Percentiles rank a stretch among this genome's conserved stretches.
Evolutionary conservation across 2,113 vertebrate genomes (phyloP).

Genomic region (Beaufortia kweichowensis): DNA sequence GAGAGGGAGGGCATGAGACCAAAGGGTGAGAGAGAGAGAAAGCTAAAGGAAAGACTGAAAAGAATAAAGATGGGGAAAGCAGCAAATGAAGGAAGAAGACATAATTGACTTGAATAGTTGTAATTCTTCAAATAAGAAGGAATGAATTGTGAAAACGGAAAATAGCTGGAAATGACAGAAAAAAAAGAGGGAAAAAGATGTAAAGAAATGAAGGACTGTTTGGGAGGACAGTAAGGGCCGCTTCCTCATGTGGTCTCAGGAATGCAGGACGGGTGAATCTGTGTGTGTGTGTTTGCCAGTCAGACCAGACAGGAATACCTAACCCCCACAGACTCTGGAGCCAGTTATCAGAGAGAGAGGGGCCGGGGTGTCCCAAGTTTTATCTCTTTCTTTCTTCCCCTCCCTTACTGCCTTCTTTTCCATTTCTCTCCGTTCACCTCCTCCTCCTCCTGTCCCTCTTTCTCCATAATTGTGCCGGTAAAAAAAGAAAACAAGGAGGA

Average conservation of each 20-base stretch:
- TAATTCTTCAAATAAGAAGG: slow-evolving; percentile 14
- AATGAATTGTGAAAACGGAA: slow-evolving; percentile 27
- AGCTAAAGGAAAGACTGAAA: slow-evolving; percentile 23
- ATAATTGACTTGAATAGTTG: slow-evolving; percentile 19
- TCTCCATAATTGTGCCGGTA: slow-evolving; percentile 40
- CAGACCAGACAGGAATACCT: slow-evolving; percentile 73
- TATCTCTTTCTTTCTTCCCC: slow-evolving; percentile 49
- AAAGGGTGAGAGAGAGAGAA: slow-evolving; percentile 5
- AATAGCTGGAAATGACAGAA: slow-evolving; percentile 7
- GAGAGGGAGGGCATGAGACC: slow-evolving; percentile 20
- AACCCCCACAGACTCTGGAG: slow-evolving; percentile 76
- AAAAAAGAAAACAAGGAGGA: slow-evolving; percentile 27
- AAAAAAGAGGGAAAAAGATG: slow-evolving; percentile 57
- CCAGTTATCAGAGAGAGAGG: slow-evolving; percentile 73
- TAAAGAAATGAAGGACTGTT: slow-evolving; percentile 70
- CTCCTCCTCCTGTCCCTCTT: slow-evolving; percentile 46
- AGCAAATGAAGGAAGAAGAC: slow-evolving; percentile 5
- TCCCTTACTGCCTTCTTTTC: slow-evolving; percentile 15
- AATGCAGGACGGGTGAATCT: slow-evolving; percentile 78
- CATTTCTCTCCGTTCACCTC: slow-evolving; percentile 41
- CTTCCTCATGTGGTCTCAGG: slow-evolving; percentile 74
- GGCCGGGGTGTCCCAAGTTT: slow-evolving; percentile 63
- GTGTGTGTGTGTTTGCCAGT: slow-evolving; percentile 66
- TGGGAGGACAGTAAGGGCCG: slow-evolving; percentile 73
- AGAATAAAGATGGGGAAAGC: neutral